Evolutionary conservation across 30 jellyfish, hydroid and myxozoan genomes (phyloP), one percentile per base, ranked within the genome.

Genomic region (Aurelia coerulea): DNA sequence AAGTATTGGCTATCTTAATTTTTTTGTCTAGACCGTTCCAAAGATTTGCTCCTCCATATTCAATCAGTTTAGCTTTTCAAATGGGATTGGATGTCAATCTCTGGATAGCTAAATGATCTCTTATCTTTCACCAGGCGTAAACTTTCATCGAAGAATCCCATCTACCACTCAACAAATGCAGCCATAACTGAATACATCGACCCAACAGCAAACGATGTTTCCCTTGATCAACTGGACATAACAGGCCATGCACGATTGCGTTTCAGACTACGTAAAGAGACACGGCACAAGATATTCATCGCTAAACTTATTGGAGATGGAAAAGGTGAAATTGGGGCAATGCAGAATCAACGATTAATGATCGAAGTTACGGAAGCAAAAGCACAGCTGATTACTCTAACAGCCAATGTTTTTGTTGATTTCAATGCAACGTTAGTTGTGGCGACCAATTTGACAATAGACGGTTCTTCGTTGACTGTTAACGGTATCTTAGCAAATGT

Each of bases 281-380:
- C 75, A 49, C 75, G 34, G 7, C 62, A 46, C 74, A 68, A n/a
- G 33, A 85, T 85, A 39, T 73, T 85, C 49, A 62, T 74, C n/a
- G 86, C 79, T 9, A 85, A 65, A 70, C 50, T 85, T 2, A 46
- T 49, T n/a, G 94, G 94, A 13, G 94, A 85, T 52, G 94, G 94
- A 18, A 74, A 51, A 65, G 94, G 94, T 12, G 94, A 85, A 54
- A 85, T 85, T n/a, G 88, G 88, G 1, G 94, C 94, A n/a, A 13
- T 85, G 65, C 64, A 42, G 23, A 85, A 85, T 74, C 94, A 85
- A 56, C 74, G 80, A 2, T 37, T 85, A 58, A 85, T 85, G 94
- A 85, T 85, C 29, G 94, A 85, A 85, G 94, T 85, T 13, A 85
- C 83, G 16, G 94, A 85, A 76, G 94, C 94, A 14, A 65, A 85